Evolutionary conservation across 2,113 vertebrate genomes (phyloP), one percentile per base, ranked within the genome.

Genomic region (Bubo scandiacus): DNA sequence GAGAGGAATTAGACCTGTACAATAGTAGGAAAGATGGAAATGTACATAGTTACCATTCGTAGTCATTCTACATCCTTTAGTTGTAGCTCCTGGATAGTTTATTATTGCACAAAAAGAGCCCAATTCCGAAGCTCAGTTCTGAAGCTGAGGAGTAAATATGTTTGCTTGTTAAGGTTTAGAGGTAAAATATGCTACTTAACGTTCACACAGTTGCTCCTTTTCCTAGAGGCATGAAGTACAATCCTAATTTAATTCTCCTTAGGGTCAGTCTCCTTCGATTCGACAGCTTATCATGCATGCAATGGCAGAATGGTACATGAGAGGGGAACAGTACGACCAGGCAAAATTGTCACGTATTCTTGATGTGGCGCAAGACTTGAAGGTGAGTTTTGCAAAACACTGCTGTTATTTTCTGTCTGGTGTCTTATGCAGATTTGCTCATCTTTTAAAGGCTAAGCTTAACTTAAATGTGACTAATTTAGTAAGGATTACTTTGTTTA

Each of bases 251-350:
- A 21, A 77, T 62, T 96, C 92, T 97, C 87, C 94, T 26, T 89
- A 99, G 99, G 99, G 99, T 92, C 99, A 99, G 97, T 99, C 99
- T 98, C 99, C 99, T 81, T 99, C 99, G 36, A 99, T 99, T 96
- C 99, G 99, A 89, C 99, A 99, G 97, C 98, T 99, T 58, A 99
- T 99, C 96, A 99, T 99, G 99, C 99, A 99, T 98, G 99, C 99
- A 5, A 99, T 99, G 99, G 99, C 99, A 77, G 99, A 99, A 96
- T 99, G 99, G 99, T 99, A 99, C 98, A 99, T 99, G 99, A 98
- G 99, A 98, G 99, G 99, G 83, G 99, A 99, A 86, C 99, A 99
- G 96, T 99, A 99, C 51, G 99, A 99, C 95, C 99, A 99, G 98
- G 99, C 99, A 88, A 99, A 99, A 97, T 92, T 99, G 93, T 99